Conservation (phyloP, 2,888 invertebrate species). For the Cremastinae sp. region DNA sequence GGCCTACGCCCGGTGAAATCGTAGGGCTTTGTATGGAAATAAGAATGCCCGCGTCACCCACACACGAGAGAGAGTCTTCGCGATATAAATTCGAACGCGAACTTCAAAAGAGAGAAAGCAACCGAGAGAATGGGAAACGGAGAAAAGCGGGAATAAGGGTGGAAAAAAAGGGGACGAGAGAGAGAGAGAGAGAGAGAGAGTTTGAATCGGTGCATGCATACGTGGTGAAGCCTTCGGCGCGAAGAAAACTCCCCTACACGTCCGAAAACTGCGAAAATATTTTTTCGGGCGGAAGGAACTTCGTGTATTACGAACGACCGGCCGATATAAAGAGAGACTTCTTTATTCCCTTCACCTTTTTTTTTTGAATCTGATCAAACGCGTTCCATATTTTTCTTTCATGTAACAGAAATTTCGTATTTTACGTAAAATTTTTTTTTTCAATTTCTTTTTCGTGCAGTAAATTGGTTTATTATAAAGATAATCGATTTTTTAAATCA, state of each 20-base stretch:
- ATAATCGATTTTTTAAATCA: too few species aligned
- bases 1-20: conserved; percentile 73
- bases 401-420: too few species aligned
- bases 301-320: conserved; percentile 16
- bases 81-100: conserved; percentile 71
- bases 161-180: conserved; percentile 28
- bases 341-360: conserved; percentile 19
- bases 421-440: too few species aligned
- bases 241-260: conserved; percentile 46
- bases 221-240: conserved; percentile 47
- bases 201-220: conserved; percentile 39
- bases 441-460: too few species aligned
- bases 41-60: conserved; percentile 72
- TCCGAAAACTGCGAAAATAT: conserved; percentile 70
- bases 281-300: conserved; percentile 71
- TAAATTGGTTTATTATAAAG: too few species aligned
- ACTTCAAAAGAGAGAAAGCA: conserved; percentile 69
- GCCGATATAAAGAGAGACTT: conserved; percentile 36
- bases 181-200: conserved; percentile 50
- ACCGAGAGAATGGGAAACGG: conserved; percentile 32
- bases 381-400: too few species aligned
- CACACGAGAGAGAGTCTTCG: conserved; percentile 54
- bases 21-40: conserved; percentile 77
- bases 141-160: conserved; percentile 42
- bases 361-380: too few species aligned